These are phyloP conservation scores for Deroptyus accipitrinus DNA, from an alignment of 2,113 vertebrate species.

Conservation along the genomic window DNA sequence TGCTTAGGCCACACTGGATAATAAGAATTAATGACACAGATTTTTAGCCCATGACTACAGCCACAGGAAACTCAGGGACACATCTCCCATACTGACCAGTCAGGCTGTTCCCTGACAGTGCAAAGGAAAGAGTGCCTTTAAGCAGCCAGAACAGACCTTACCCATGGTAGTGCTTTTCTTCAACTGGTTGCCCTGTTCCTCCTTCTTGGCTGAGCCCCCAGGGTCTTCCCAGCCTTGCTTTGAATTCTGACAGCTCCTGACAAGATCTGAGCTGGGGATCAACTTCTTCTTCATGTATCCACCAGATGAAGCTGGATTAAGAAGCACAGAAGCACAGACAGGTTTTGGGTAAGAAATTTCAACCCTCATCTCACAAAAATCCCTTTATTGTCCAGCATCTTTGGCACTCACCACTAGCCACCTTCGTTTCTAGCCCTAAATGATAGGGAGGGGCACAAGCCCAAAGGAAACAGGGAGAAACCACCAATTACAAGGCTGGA, in stretches of 20 bases:
- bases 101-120: not conserved
- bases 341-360: not conserved
- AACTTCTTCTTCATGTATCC: constrained; percentile 31
- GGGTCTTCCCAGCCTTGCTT: constrained; percentile 28
- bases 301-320: constrained; percentile 29
- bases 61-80: not conserved
- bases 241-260: constrained; percentile 25
- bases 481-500: not conserved
- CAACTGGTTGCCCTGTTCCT: not conserved
- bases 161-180: not conserved
- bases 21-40: not conserved
- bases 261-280: constrained; percentile 35
- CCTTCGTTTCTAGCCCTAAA: not conserved
- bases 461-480: not conserved
- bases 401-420: not conserved
- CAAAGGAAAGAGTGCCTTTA: not conserved
- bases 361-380: not conserved
- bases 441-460: not conserved
- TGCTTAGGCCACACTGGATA: not conserved
- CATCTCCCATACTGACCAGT: not conserved
- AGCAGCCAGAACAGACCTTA: not conserved
- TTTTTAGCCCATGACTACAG: not conserved
- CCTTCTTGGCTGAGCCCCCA: not conserved
- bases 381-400: not conserved
- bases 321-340: not conserved